Evolutionary conservation across 2,888 invertebrate species (phyloP).

Genomic region (Theodoxus fluviatilis): DNA sequence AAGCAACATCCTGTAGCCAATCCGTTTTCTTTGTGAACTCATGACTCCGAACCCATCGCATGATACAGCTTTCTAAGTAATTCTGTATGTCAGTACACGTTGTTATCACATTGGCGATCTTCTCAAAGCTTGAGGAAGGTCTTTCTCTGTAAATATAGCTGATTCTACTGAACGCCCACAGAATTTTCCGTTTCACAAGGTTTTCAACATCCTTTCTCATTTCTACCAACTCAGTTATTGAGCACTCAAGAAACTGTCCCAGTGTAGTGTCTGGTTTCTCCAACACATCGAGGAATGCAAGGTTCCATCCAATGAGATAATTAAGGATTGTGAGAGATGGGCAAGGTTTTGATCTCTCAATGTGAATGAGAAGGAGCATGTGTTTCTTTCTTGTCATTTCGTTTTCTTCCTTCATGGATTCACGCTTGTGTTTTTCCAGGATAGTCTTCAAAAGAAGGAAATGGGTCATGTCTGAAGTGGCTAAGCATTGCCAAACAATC

Average conservation of each 20-base stretch:
- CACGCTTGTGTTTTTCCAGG: conserved; percentile 18
- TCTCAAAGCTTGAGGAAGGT: background rate
- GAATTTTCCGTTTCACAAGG: background rate
- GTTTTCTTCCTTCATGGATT: background rate
- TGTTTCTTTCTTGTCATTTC: background rate
- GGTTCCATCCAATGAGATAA: conserved; percentile 21
- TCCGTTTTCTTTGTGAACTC: background rate
- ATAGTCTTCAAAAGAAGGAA: conserved; percentile 25
- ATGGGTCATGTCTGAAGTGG: conserved; percentile 13
- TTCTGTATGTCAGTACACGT: too few species aligned
- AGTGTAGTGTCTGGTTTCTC: background rate
- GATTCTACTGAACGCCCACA: conserved; percentile 23
- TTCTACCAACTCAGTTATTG: conserved; percentile 5
- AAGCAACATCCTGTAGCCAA: conserved; percentile 22
- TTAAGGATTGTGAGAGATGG: background rate
- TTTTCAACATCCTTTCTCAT: background rate
- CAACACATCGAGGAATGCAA: conserved; percentile 7
- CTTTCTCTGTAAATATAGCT: conserved; percentile 1
- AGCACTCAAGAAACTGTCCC: background rate
- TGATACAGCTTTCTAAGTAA: too few species aligned
- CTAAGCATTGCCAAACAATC: conserved; percentile 25
- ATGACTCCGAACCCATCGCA: background rate
- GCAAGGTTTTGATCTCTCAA: conserved; percentile 9
- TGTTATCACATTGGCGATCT: background rate
- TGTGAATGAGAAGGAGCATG: conserved; percentile 19